Percentiles rank a stretch among this genome's conserved stretches.
Evolutionary conservation across 2,888 invertebrate species (phyloP).

Genomic region (Ectemnius continuus): DNA sequence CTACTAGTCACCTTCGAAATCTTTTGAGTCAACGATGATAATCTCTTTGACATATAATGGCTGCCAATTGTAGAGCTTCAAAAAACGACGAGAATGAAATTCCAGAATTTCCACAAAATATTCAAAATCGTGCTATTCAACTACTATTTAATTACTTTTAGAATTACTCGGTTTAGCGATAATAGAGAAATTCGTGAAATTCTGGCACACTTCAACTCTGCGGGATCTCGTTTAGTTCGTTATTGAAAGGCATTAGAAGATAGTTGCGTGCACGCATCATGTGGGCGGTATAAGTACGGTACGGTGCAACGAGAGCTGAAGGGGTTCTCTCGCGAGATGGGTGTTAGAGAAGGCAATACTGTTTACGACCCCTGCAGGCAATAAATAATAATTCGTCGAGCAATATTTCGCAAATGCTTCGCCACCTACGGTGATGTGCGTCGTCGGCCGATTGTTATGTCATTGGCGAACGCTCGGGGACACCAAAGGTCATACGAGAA

Average conservation of each 20-base stretch:
- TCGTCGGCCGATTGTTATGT: slow-evolving; percentile 29
- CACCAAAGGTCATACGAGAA: slow-evolving; percentile 36
- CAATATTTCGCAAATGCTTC: slow-evolving; percentile 37
- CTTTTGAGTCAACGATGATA: not conserved
- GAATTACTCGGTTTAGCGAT: too few species aligned
- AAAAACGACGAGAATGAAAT: too few species aligned
- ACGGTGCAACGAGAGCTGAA: slow-evolving; percentile 18
- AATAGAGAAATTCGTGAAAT: too few species aligned
- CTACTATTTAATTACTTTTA: too few species aligned
- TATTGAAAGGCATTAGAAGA: slow-evolving; percentile 5
- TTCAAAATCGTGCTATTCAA: too few species aligned
- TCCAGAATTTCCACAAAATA: too few species aligned
- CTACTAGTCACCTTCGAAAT: not conserved
- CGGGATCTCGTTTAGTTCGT: not conserved
- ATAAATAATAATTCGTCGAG: slow-evolving; percentile 50
- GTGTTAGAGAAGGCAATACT: slow-evolving; percentile 40
- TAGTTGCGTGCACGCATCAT: slow-evolving; percentile 33
- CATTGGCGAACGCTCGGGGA: slow-evolving; percentile 11
- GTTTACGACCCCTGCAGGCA: slow-evolving; percentile 41
- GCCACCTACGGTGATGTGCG: slow-evolving; percentile 36
- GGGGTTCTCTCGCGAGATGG: slow-evolving; percentile 17
- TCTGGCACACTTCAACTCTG: too few species aligned
- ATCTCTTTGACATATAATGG: too few species aligned
- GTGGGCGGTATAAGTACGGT: slow-evolving; percentile 24
- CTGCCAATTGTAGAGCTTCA: too few species aligned